phyloP scores from a whole-genome alignment of 2,797 vertebrate genomes.

The Limosa lapponica region DNA sequence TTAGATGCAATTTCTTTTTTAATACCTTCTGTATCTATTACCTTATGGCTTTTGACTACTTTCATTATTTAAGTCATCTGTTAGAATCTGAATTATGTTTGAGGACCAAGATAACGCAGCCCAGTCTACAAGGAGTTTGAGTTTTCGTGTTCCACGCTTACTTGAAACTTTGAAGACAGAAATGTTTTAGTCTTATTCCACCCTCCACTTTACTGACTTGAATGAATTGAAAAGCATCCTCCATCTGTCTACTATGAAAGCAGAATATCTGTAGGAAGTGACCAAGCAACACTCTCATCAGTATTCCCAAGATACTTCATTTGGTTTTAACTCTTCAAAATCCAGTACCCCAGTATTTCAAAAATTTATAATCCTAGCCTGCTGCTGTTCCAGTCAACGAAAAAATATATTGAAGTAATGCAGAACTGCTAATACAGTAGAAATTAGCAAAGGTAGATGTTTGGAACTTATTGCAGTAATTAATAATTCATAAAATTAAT shows the following conservation, averaged over 20 bases:
- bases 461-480: slow-evolving; percentile 14
- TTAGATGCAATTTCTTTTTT: neutral
- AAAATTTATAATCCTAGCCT: neutral
- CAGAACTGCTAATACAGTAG: neutral
- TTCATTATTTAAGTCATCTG: neutral
- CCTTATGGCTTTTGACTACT: neutral
- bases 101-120: neutral
- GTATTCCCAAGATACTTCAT: neutral
- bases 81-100: neutral
- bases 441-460: neutral
- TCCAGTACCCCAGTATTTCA: neutral
- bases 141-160: neutral
- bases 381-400: neutral
- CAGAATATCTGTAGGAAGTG: neutral
- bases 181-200: neutral
- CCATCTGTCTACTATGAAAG: neutral
- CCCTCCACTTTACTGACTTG: neutral
- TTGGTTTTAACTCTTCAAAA: neutral
- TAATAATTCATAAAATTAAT: slow-evolving; percentile 28
- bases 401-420: neutral
- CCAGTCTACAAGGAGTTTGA: neutral
- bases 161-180: neutral
- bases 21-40: neutral
- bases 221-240: neutral
- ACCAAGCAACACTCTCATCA: neutral